Base-by-base conservation (phyloP, 2,888 invertebrate genomes). In the Stenchaetothrips biformis region DNA sequence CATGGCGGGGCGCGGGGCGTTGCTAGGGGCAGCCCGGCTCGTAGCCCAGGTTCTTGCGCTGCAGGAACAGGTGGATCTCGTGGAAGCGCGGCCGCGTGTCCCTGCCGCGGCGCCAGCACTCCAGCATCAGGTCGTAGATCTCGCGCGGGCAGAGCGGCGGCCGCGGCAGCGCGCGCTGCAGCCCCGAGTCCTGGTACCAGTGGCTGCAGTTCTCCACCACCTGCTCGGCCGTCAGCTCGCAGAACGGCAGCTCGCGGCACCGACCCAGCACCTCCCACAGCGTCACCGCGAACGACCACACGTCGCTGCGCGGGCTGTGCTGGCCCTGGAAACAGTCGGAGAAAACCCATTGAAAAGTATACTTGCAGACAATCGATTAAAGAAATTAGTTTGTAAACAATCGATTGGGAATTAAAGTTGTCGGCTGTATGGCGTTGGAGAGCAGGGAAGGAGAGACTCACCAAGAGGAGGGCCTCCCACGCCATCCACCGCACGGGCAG, bases 401-500 rank as follows among this genome's bases (percentile, higher is more conserved):
- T 18, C 1, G 53, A 7, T 13, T 18, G 13, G 0, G 1, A 53
- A 53, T 13, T 53, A 53, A 9, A 53, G 2, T 53, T 9, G 53
- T 37, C 37, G 37, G n/a, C n/a, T n/a, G n/a, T n/a, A n/a, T n/a
- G n/a, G n/a, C n/a, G n/a, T n/a, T n/a, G n/a, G 59, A 6, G 47
- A 27, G 16, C 53, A 78, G 18, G 80, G 53, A 78, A 25, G 27
- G 81, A 83, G 82, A 77, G 80, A 86, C 89, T 89, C 87, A 94
- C 94, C 90, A 94, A 87, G 78, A 96, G 88, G 48, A 96, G 89
- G 83, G 93, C 93, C 86, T 96, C 96, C 95, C 96, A 96, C 2
- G 96, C 92, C 96, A 96, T 96, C 96, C 96, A 96, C 81, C 97
- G 90, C 81, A 97, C 91, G 0, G 97, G 97, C 82, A 96, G 88